A percentile compares a stretch with the other conserved stretches of the same genome.
Conservation (phyloP, 2,888 invertebrate species). For the Himalopsyche tibetana region DNA sequence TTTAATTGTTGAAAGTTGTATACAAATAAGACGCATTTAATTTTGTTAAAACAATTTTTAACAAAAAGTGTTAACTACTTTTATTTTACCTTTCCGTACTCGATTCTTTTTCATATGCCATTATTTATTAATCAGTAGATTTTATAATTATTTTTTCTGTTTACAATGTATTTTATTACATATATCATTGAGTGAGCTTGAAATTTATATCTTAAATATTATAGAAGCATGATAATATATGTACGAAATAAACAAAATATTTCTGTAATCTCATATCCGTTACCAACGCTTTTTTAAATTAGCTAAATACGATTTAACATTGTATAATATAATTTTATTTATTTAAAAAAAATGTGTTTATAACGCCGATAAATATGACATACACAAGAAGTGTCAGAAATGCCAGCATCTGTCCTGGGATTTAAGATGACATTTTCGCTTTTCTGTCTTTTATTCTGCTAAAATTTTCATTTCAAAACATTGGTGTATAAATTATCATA, state of each 20-base stretch:
- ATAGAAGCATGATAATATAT: too few species aligned
- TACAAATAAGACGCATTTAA: too few species aligned
- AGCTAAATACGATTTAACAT: neutral
- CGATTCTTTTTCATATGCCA: too few species aligned
- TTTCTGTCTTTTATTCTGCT: neutral
- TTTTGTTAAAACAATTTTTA: too few species aligned
- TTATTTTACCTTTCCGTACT: too few species aligned
- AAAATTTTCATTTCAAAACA: neutral
- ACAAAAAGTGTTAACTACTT: too few species aligned
- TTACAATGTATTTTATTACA: too few species aligned
- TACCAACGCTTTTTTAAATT: conserved; percentile 1
- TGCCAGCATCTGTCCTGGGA: conserved; percentile 7
- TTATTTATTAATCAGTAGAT: too few species aligned
- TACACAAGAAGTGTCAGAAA: neutral
- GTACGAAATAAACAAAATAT: neutral
- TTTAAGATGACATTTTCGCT: neutral
- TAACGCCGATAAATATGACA: neutral
- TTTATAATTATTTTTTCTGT: too few species aligned
- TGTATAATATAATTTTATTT: neutral
- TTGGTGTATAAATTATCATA: neutral
- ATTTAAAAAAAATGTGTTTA: neutral
- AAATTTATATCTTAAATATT: too few species aligned
- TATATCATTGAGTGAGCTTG: too few species aligned
- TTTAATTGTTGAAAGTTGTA: too few species aligned
- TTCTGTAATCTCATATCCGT: neutral